A percentile compares a stretch with the other conserved stretches of the same genome.
These are phyloP conservation scores for Leptopilina clavipes DNA, from an alignment of 1,140 invertebrate species.

Conservation along the genomic window DNA sequence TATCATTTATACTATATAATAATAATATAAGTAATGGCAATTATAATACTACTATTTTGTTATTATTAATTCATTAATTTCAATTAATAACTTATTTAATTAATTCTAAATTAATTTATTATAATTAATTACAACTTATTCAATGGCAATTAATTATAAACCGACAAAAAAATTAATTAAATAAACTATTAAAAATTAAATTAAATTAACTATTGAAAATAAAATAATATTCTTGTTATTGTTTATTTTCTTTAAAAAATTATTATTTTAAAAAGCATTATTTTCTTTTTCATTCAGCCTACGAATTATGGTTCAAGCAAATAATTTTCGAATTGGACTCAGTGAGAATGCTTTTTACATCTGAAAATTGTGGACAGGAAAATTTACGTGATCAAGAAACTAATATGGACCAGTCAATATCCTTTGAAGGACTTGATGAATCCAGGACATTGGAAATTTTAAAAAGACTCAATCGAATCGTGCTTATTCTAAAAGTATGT, in stretches of 20 bases:
- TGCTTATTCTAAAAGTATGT: constrained; percentile 94
- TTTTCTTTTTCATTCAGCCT: constrained; percentile 81
- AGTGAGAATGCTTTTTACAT: constrained; percentile 87
- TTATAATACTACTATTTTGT: too few species aligned
- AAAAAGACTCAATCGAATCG: constrained; percentile 92
- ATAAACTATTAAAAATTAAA: too few species aligned
- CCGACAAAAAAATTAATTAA: too few species aligned
- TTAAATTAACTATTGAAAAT: too few species aligned
- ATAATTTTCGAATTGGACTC: constrained; percentile 98
- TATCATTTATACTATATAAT: too few species aligned
- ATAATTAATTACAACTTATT: too few species aligned
- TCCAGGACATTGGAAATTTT: constrained; percentile 94
- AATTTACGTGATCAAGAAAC: constrained; percentile 41
- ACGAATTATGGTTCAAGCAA: constrained; percentile 99
- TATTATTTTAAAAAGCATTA: background rate
- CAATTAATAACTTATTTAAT: background rate
- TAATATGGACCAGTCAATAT: constrained; percentile 36
- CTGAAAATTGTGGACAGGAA: constrained; percentile 61
- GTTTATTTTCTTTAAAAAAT: background rate
- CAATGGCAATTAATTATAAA: too few species aligned
- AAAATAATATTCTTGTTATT: background rate
- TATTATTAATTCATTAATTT: constrained; percentile 19
- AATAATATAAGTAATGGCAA: too few species aligned
- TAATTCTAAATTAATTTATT: background rate
- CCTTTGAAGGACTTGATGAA: constrained; percentile 85